Percentiles rank a stretch among this genome's conserved stretches.
These are phyloP conservation scores for Molossus molossus DNA, from an alignment of 2,797 vertebrate species.

Conservation along the genomic window DNA sequence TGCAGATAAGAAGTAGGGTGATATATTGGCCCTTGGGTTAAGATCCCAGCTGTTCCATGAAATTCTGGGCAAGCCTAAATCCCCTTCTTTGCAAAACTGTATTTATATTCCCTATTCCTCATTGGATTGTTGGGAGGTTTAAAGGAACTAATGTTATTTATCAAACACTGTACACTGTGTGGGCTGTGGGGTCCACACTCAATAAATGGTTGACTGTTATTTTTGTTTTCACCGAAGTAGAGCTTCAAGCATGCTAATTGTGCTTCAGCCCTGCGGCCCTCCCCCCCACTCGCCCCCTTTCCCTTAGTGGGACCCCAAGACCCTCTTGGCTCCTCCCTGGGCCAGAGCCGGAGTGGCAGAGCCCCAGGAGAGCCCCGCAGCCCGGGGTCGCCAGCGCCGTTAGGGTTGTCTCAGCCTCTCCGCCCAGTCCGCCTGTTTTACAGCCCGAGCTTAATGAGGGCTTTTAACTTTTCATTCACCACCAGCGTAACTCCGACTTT, in stretches of 20 bases:
- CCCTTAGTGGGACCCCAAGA: neutral
- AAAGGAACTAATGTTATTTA: neutral
- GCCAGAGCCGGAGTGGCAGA: neutral
- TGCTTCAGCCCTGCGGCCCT: neutral
- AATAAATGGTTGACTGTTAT: neutral
- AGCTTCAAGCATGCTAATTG: neutral
- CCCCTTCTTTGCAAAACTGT: neutral
- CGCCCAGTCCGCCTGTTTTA: constrained; percentile 77
- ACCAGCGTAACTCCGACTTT: constrained; percentile 89
- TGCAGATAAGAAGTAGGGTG: neutral
- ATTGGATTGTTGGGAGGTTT: neutral
- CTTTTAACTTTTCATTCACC: constrained; percentile 92
- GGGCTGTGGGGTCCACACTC: neutral
- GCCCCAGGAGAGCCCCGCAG: neutral
- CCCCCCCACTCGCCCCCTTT: neutral
- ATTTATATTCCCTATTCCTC: neutral
- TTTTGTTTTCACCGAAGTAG: constrained; percentile 15
- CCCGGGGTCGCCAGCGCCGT: constrained; percentile 62
- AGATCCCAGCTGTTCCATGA: neutral
- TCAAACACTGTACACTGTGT: neutral
- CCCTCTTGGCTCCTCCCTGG: neutral
- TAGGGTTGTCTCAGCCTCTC: constrained; percentile 75
- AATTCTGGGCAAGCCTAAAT: neutral
- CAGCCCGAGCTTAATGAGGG: constrained; percentile 89
- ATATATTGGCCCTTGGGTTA: fast-evolving